These are phyloP conservation scores for Lasioglossum pauxillum DNA, from an alignment of 2,888 invertebrate genomes.

Conservation along the genomic window DNA sequence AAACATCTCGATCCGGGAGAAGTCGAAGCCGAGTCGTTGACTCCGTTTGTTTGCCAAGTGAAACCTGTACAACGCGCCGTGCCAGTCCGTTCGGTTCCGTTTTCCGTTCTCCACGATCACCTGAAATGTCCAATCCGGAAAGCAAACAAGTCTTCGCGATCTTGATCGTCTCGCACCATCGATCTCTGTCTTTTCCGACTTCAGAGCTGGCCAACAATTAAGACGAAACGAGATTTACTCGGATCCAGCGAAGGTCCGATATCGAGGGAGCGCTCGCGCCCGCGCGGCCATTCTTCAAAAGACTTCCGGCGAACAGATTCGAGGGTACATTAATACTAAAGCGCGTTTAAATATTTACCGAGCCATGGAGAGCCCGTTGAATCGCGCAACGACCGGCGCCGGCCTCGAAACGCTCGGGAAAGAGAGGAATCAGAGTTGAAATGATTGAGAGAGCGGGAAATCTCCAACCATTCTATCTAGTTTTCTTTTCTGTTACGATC, in stretches of 20 bases:
- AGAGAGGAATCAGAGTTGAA: not conserved
- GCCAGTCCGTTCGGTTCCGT: not conserved
- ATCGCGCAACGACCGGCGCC: not conserved
- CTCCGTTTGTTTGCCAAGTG: not conserved
- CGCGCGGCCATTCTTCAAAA: not conserved
- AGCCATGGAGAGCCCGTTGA: constrained; percentile 18
- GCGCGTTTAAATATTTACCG: constrained; percentile 41
- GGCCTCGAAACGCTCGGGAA: not conserved
- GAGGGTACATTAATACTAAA: constrained; percentile 19
- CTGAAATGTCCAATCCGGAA: not conserved
- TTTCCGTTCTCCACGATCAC: not conserved
- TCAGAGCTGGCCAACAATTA: constrained; percentile 26
- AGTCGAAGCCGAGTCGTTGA: not conserved
- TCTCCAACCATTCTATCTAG: not conserved
- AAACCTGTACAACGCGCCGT: not conserved
- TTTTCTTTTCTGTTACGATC: not conserved
- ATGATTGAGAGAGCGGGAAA: not conserved
- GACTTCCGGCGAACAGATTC: constrained; percentile 4
- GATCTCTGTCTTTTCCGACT: not conserved
- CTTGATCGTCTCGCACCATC: not conserved
- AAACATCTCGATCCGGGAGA: not conserved
- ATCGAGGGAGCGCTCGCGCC: not conserved
- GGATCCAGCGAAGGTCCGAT: not conserved
- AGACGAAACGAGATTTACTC: constrained; percentile 28
- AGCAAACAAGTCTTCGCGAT: not conserved